Conservation (phyloP, 1,140 invertebrate genomes). For the Drosophila asahinai region DNA sequence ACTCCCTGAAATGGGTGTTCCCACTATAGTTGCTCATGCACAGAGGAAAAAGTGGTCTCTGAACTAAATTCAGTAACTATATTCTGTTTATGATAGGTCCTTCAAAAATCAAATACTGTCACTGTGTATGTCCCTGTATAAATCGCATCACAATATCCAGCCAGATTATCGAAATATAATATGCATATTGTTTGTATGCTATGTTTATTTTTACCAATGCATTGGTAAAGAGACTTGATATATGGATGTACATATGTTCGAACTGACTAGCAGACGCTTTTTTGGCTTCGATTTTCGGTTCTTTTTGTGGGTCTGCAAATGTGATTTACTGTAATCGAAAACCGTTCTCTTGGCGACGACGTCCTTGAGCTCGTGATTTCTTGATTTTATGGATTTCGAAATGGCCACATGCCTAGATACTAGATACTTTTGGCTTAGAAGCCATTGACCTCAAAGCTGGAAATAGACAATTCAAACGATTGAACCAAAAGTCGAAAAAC, state of each 20-base stretch:
- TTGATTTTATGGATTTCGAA: constrained; percentile 24
- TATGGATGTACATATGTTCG: not conserved
- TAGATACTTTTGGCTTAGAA: constrained; percentile 23
- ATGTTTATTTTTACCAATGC: constrained; percentile 1
- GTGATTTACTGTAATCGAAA: constrained; percentile 68
- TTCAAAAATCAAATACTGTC: not conserved
- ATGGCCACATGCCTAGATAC: constrained; percentile 19
- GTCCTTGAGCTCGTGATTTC: constrained; percentile 35
- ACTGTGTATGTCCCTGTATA: too few relatives aligned
- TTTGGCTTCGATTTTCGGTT: constrained; percentile 44
- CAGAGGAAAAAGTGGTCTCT: not conserved
- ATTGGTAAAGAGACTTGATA: not conserved
- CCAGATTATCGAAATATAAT: not conserved
- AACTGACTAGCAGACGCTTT: constrained; percentile 45
- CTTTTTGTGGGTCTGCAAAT: constrained; percentile 47
- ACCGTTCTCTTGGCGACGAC: constrained; percentile 39
- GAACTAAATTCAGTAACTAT: too few relatives aligned
- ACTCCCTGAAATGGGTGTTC: not conserved
- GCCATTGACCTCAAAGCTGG: constrained; percentile 30
- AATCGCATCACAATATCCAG: not conserved
- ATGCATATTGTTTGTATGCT: not conserved
- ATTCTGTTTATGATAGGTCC: not conserved
- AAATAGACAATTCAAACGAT: not conserved
- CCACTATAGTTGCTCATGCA: constrained; percentile 1
- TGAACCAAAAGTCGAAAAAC: constrained; percentile 2